Conservation (phyloP, 2,797 vertebrate species). For the Falco berigora region DNA sequence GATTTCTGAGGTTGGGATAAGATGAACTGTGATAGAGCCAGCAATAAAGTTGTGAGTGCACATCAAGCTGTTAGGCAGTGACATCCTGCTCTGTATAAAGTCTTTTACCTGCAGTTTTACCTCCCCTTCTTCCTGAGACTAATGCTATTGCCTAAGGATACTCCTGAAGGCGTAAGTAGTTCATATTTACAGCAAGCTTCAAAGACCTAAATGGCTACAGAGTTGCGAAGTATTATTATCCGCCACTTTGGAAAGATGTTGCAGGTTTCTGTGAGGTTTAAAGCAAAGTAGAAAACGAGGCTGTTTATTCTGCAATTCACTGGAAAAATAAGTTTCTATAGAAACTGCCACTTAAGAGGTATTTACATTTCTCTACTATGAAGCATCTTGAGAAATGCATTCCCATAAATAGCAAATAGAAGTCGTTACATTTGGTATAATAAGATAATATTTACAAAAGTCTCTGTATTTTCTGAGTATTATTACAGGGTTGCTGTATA, state of each 20-base stretch:
- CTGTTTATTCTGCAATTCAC: slow-evolving; percentile 30
- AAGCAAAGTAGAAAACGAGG: slow-evolving; percentile 3
- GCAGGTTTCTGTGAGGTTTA: neutral
- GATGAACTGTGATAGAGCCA: neutral
- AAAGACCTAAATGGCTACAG: neutral
- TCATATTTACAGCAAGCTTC: neutral
- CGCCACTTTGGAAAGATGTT: neutral
- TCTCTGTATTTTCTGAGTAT: neutral
- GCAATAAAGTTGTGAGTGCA: neutral
- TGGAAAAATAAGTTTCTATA: slow-evolving; percentile 50
- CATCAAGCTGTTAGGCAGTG: neutral
- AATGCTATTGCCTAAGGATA: neutral
- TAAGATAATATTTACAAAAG: slow-evolving; percentile 19
- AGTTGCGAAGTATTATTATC: neutral
- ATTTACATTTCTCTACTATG: slow-evolving; percentile 29
- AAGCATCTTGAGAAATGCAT: slow-evolving; percentile 30
- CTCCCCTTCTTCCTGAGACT: neutral
- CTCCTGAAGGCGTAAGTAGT: neutral
- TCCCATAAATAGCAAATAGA: slow-evolving; percentile 26
- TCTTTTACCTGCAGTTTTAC: neutral
- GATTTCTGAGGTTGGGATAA: neutral
- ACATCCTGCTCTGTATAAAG: neutral
- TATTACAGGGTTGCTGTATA: neutral
- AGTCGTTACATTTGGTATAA: neutral
- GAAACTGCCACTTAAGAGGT: slow-evolving; percentile 43